Conservation (phyloP, 2,797 vertebrate genomes). For the Labeo calbasu region DNA sequence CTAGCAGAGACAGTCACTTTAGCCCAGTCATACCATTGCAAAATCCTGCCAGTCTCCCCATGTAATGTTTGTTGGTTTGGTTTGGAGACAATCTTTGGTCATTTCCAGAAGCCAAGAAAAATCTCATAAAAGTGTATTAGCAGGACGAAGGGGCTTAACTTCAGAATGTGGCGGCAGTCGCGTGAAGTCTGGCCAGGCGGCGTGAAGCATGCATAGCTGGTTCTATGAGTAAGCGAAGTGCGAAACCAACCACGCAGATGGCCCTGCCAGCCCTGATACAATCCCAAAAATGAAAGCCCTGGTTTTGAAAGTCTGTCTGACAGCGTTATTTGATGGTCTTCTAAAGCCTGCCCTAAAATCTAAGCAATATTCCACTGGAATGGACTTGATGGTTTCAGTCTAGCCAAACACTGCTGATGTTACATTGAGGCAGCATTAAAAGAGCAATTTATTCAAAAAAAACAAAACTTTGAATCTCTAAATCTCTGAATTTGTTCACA, state of each 20-base stretch:
- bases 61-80: constrained; percentile 59
- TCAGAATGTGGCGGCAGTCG: constrained; percentile 40
- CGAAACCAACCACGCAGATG: constrained; percentile 54
- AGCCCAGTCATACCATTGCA: constrained; percentile 33
- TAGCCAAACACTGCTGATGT: constrained; percentile 25
- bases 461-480: not conserved
- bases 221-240: constrained; percentile 60
- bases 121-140: constrained; percentile 63
- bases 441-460: not conserved
- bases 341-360: constrained; percentile 39
- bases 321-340: constrained; percentile 40
- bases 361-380: constrained; percentile 22
- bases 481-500: not conserved
- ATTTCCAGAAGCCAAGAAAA: constrained; percentile 64
- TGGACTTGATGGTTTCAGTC: constrained; percentile 9
- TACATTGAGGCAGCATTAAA: constrained; percentile 21
- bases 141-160: constrained; percentile 46
- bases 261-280: constrained; percentile 25
- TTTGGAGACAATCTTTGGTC: constrained; percentile 56
- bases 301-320: constrained; percentile 20
- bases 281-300: constrained; percentile 22
- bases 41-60: constrained; percentile 41
- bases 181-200: constrained; percentile 61
- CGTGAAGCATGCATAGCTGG: constrained; percentile 34
- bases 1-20: constrained; percentile 22